Conservation (phyloP, 2,113 vertebrate species). For the Epinephelus lanceolatus region DNA sequence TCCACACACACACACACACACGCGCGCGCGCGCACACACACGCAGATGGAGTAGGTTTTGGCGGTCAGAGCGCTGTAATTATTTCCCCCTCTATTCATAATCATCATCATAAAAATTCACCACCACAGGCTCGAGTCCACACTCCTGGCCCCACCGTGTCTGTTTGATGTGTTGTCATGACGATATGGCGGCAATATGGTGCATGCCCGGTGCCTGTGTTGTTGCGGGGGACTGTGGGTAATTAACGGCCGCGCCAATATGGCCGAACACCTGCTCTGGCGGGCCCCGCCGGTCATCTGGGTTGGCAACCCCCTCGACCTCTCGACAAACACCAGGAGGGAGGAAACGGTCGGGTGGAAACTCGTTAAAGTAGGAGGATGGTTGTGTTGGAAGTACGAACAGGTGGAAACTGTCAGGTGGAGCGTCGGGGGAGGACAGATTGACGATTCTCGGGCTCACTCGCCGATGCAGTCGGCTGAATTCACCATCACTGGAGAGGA, state of each 20-base stretch:
- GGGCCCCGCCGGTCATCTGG: constrained; percentile 38
- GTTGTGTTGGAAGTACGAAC: constrained; percentile 21
- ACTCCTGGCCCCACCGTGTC: constrained; percentile 30
- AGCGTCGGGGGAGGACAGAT: background rate
- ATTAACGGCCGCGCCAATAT: constrained; percentile 66
- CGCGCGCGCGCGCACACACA: constrained; percentile 19
- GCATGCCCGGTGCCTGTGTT: constrained; percentile 47
- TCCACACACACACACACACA: constrained; percentile 2
- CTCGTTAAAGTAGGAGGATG: constrained; percentile 33
- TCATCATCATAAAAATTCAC: constrained; percentile 66
- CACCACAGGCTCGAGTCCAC: constrained; percentile 50
- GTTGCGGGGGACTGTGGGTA: constrained; percentile 52
- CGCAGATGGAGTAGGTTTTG: constrained; percentile 67
- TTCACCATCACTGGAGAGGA: background rate
- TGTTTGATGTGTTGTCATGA: constrained; percentile 71
- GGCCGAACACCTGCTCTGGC: constrained; percentile 71
- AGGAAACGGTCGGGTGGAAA: constrained; percentile 33
- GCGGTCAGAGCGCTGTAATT: constrained; percentile 56
- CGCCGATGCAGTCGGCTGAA: background rate
- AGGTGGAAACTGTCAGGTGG: constrained; percentile 48
- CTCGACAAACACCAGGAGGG: constrained; percentile 55
- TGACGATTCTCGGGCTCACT: background rate
- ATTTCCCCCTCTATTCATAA: constrained; percentile 64
- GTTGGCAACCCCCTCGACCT: constrained; percentile 56
- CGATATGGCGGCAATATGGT: constrained; percentile 66